Base-by-base conservation (phyloP, 1,140 invertebrate genomes). In the Ooceraea biroi region DNA sequence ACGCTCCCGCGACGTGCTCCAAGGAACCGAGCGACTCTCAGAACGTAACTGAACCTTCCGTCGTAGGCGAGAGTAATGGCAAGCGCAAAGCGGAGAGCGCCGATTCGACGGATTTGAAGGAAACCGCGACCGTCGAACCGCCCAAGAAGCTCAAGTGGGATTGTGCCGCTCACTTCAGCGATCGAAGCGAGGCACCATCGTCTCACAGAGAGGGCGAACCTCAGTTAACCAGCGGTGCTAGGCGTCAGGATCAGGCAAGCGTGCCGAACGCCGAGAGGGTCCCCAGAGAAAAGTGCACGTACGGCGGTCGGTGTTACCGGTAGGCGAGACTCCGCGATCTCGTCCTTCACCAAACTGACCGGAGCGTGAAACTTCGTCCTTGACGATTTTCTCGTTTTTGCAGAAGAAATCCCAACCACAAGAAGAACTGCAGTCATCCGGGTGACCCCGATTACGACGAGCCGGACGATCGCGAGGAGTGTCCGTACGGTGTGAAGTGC, bases 381-480 rank as follows among this genome's bases (percentile, higher is more conserved):
- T 58, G 3, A 66, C 4, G 69, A 58, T 52, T 19, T 61, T 7
- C 2, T 36, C 36, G 7, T 36, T 36, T 66, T 90, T 85, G 22
- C 57, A 95, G 95, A 65, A 93, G 90, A 90, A 95, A 93, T 92
- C 36, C 85, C n/a, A 82, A 91, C n/a, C 95, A 95, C 68, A 93
- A 91, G 85, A 74, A 58, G 30, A 76, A 89, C 73, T 95, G 91
- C 57, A 94, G 93, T 88, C 95, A 95, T 89, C 93, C 93, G 41
- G 92, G 94, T 5, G 96, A 96, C 92, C 41, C 90, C 10, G 96
- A 96, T 88, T 96, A 95, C 77, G 89, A 94, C 11, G 46, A 85
- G 14, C 90, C 94, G 55, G 95, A 95, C 85, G 83, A 93, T 48
- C 92, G 94, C 61, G 93, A 95, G 10, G 91, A 95, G 74, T 96